Conservation (phyloP, 2,888 invertebrate genomes). For the Noctuana brunneofusca region DNA sequence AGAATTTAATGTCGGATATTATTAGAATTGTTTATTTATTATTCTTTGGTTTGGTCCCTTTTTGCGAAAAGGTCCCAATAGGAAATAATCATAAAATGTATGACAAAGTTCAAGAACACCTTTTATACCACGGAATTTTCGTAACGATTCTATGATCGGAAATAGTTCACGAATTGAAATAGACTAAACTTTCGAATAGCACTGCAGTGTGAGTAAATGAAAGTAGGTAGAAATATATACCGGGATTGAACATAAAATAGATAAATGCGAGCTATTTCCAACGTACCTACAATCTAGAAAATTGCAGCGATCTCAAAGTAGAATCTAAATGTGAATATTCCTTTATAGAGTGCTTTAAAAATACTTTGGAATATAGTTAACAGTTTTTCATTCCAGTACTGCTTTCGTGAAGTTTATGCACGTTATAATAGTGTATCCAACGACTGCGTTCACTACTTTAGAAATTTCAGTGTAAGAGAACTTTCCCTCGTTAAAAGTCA, state of each 20-base stretch:
- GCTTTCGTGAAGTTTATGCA: slow-evolving; percentile 27
- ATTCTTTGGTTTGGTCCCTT: too few species aligned
- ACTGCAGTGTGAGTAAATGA: slow-evolving; percentile 21
- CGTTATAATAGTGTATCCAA: slow-evolving; percentile 31
- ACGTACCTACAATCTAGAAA: slow-evolving; percentile 32
- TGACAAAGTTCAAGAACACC: too few species aligned
- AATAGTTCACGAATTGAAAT: background rate
- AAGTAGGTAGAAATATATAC: slow-evolving; percentile 11
- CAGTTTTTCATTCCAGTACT: slow-evolving; percentile 32
- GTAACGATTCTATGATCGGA: background rate
- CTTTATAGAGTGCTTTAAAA: slow-evolving; percentile 30
- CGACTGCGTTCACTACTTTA: slow-evolving; percentile 30
- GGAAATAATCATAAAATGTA: too few species aligned
- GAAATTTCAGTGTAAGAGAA: slow-evolving; percentile 33
- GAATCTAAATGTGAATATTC: slow-evolving; percentile 29
- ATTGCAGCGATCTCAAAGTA: slow-evolving; percentile 33
- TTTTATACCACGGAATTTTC: too few species aligned
- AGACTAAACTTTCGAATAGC: background rate
- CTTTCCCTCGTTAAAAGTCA: slow-evolving; percentile 35
- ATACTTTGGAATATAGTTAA: slow-evolving; percentile 34
- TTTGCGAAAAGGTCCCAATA: too few species aligned
- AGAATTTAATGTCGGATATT: too few species aligned
- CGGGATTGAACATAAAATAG: slow-evolving; percentile 28
- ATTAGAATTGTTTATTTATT: too few species aligned
- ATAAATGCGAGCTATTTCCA: slow-evolving; percentile 28